Conservation (phyloP, 2,797 vertebrate genomes). For the Rhinatrema bivittatum region DNA sequence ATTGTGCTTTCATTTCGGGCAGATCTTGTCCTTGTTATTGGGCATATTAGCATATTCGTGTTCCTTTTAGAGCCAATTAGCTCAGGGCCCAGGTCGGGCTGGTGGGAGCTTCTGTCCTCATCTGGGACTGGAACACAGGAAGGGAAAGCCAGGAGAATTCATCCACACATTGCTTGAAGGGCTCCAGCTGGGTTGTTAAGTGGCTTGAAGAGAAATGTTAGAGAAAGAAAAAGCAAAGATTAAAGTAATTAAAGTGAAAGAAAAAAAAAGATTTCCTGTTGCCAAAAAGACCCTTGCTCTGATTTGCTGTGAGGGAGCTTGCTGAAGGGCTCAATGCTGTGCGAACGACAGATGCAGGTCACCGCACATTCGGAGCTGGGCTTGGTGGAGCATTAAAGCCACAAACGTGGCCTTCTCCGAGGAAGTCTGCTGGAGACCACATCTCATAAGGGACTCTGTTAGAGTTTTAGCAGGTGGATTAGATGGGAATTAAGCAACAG, state of each 20-base stretch:
- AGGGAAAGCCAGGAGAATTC: constrained; percentile 8
- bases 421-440: too few relatives aligned
- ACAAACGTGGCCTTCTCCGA: too few relatives aligned
- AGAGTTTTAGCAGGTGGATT: too few relatives aligned
- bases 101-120: constrained; percentile 20
- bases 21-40: constrained; percentile 24
- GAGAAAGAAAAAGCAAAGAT: neutral
- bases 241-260: constrained; percentile 19
- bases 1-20: constrained; percentile 24
- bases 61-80: constrained; percentile 46
- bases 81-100: constrained; percentile 17
- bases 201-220: constrained; percentile 1
- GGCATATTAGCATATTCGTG: constrained; percentile 33
- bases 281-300: neutral
- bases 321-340: neutral
- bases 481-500: constrained; percentile 15
- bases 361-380: neutral
- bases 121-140: constrained; percentile 25
- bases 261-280: constrained; percentile 5
- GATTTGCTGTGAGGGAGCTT: constrained; percentile 17
- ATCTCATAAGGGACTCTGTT: too few relatives aligned
- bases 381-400: too few relatives aligned
- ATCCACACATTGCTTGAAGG: neutral
- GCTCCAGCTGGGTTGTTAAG: neutral
- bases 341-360: rapidly evolving